Evolutionary conservation across 1,140 invertebrate species (phyloP).

Genomic region (Drosophila azteca): DNA sequence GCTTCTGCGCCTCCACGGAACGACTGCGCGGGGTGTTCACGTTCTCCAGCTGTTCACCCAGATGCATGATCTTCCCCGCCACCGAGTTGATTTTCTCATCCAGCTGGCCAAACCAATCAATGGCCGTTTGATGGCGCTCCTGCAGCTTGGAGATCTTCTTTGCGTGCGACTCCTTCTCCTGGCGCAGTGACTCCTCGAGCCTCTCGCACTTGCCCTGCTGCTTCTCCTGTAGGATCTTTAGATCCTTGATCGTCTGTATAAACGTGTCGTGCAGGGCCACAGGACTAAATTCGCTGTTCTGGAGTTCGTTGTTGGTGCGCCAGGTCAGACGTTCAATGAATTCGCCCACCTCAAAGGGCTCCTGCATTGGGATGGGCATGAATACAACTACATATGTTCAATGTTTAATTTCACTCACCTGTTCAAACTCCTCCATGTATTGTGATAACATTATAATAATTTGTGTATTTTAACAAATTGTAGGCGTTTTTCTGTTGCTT

Average conservation of each 20-base stretch:
- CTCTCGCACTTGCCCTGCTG: constrained; percentile 95
- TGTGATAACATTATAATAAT: constrained; percentile 89
- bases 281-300: constrained; percentile 89
- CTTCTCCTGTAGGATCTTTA: constrained; percentile 90
- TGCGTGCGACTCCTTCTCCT: constrained; percentile 94
- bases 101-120: constrained; percentile 94
- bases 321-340: constrained; percentile 98
- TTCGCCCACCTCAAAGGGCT: constrained; percentile 98
- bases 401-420: constrained; percentile 84
- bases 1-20: constrained; percentile 96
- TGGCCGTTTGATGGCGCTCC: constrained; percentile 91
- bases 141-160: constrained; percentile 92
- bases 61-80: constrained; percentile 97
- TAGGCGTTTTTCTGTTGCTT: constrained; percentile 51
- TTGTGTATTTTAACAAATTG: constrained; percentile 66
- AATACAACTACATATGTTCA: not conserved
- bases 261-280: constrained; percentile 94
- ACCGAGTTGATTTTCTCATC: constrained; percentile 98
- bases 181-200: constrained; percentile 91
- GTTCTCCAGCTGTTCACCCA: constrained; percentile 98
- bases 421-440: constrained; percentile 92
- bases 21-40: constrained; percentile 97
- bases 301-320: constrained; percentile 93
- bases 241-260: constrained; percentile 93
- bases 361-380: constrained; percentile 84